Evolutionary conservation across 2,888 invertebrate species (phyloP), one percentile per base, ranked within the genome.

Genomic region (Philopedon plagiatum): DNA sequence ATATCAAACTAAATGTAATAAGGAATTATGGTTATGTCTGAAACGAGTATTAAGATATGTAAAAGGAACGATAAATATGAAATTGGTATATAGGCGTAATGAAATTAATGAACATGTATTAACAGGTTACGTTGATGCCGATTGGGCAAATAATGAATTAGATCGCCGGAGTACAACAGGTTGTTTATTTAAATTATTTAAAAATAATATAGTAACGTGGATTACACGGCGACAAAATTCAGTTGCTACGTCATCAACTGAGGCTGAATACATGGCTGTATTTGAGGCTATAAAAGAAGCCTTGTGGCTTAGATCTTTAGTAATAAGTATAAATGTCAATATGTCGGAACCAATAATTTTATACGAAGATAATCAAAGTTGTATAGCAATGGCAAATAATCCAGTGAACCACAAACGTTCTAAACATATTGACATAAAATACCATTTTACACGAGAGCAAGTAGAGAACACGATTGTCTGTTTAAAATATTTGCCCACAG

Each of bases 301-400:
- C n/a, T n/a, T n/a, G n/a, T n/a, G n/a, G n/a, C 63, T 83, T 13
- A 39, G 81, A 79, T 71, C 79, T 79, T 29, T 75, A 79, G 39
- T 75, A 49, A 56, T 32, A 18, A 70, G 62, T 68, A 46, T 82
- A 9, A 74, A 78, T 69, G 56, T 79, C 54, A 32, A 76, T 34
- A 70, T 76, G 41, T 18, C 19, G 19, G 11, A 32, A 39, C 76
- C 76, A 26, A 78, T 79, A 34, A 15, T 64, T 15, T 77, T 79
- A 34, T 80, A 68, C 71, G 81, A 83, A 75, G 82, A 83, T 73
- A 83, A 82, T 73, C 79, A 78, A 68, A 78, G 81, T 11, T 81
- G 80, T 64, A 82, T 82, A 13, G 78, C 74, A 71, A 80, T 80
- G 39, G 81, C 79, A 13, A 82, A 80, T 41, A 80, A 79, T 75